A percentile compares a stretch with the other conserved stretches of the same genome.
Conservation (phyloP, 2,797 vertebrate genomes). For the Poecilia gillii region DNA sequence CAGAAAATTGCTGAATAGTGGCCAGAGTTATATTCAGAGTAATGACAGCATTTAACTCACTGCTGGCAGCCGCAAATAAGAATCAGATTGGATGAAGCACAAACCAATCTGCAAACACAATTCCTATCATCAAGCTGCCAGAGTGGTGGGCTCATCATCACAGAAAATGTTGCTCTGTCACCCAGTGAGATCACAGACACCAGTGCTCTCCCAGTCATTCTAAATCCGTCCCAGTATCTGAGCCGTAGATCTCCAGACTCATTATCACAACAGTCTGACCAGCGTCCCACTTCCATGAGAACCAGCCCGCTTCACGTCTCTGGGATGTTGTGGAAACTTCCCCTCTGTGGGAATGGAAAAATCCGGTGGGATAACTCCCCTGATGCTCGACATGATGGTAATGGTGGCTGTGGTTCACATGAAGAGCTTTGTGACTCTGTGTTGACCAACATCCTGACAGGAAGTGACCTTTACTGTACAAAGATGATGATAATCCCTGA, state of each 20-base stretch:
- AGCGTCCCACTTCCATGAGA: slow-evolving; percentile 54
- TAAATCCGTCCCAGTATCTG: slow-evolving; percentile 49
- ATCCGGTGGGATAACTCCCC: slow-evolving; percentile 15
- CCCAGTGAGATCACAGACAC: not conserved
- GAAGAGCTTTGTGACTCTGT: not conserved
- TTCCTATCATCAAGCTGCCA: slow-evolving; percentile 1
- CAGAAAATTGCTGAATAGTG: not conserved
- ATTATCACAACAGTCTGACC: slow-evolving; percentile 31
- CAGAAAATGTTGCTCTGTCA: not conserved
- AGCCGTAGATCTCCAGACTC: slow-evolving; percentile 39
- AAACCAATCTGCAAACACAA: slow-evolving; percentile 11
- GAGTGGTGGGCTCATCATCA: not conserved
- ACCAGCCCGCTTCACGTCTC: slow-evolving; percentile 31
- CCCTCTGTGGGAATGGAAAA: slow-evolving; percentile 68
- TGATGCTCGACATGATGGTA: not conserved
- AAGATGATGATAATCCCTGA: not conserved
- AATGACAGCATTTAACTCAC: slow-evolving; percentile 8
- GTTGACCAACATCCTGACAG: slow-evolving; percentile 1
- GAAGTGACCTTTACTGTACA: not conserved
- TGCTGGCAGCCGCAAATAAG: slow-evolving; percentile 7
- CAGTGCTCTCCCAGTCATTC: slow-evolving; percentile 14
- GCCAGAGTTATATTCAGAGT: not conserved
- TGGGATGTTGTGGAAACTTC: slow-evolving; percentile 60
- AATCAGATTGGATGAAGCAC: slow-evolving; percentile 4
- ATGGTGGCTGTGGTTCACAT: slow-evolving; percentile 18